Percentiles rank a stretch among this genome's conserved stretches.
phyloP scores from a whole-genome alignment of 2,797 vertebrate genomes.

The Sebastes cheni region DNA sequence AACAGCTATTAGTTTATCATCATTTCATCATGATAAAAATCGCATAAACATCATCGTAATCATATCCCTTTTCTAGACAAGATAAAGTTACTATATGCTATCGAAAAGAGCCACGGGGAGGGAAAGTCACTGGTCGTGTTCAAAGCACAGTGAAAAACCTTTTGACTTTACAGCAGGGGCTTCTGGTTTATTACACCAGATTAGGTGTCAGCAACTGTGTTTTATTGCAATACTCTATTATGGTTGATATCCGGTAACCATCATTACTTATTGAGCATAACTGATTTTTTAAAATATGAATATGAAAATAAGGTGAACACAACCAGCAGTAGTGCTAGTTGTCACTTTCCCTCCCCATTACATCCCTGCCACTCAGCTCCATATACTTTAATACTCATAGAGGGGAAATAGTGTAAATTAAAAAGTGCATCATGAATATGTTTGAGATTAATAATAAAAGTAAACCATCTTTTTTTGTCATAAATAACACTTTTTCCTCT shows the following conservation, averaged over 20 bases:
- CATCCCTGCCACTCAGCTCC: conserved; percentile 44
- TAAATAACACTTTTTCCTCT: conserved; percentile 78
- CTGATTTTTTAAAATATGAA: background rate
- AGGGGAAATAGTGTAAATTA: conserved; percentile 67
- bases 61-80: conserved; percentile 68
- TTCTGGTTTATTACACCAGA: conserved; percentile 17
- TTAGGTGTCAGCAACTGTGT: background rate
- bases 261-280: background rate
- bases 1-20: conserved; percentile 55
- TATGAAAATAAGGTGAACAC: conserved; percentile 29
- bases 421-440: conserved; percentile 85
- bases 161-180: conserved; percentile 13
- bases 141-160: conserved; percentile 30
- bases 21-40: conserved; percentile 61
- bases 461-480: conserved; percentile 76
- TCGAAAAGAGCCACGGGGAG: conserved; percentile 47
- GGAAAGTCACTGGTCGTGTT: conserved; percentile 39
- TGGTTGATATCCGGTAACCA: conserved; percentile 1
- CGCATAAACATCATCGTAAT: conserved; percentile 57
- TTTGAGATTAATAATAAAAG: conserved; percentile 76
- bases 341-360: conserved; percentile 35
- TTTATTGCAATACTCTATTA: conserved; percentile 31
- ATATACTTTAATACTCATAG: conserved; percentile 59
- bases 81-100: conserved; percentile 57
- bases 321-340: conserved; percentile 32